phyloP scores from a whole-genome alignment of 1,140 invertebrate species.

The Lucilia sericata region DNA sequence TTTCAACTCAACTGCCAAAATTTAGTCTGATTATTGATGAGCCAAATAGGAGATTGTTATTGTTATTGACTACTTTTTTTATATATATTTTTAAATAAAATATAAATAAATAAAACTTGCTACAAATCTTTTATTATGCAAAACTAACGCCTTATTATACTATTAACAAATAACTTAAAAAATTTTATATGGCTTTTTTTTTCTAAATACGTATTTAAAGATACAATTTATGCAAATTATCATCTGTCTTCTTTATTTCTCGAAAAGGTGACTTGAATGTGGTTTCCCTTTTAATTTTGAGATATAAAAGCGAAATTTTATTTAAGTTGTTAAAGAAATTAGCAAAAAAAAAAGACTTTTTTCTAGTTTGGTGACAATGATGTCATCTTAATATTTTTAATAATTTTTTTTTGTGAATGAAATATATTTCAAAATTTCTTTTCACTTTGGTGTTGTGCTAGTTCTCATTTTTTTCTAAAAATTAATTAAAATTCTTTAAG shows the following conservation, averaged over 20 bases:
- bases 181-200: not conserved
- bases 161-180: not conserved
- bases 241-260: not conserved
- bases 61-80: too few species aligned
- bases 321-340: not conserved
- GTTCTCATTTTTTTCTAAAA: too few species aligned
- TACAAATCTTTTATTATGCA: conserved; percentile 2
- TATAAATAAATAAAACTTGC: not conserved
- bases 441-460: too few species aligned
- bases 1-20: too few species aligned
- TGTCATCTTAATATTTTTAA: not conserved
- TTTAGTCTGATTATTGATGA: too few species aligned
- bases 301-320: not conserved
- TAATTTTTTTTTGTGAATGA: too few species aligned
- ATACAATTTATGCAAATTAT: not conserved
- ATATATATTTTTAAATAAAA: too few species aligned
- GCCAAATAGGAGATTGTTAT: too few species aligned
- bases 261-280: not conserved
- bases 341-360: not conserved
- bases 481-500: too few species aligned
- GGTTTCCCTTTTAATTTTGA: not conserved
- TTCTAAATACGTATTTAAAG: not conserved
- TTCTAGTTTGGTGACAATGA: not conserved
- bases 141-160: not conserved
- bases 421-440: too few species aligned